Base-by-base conservation (phyloP, 2,113 vertebrate species). In the Nestor notabilis region DNA sequence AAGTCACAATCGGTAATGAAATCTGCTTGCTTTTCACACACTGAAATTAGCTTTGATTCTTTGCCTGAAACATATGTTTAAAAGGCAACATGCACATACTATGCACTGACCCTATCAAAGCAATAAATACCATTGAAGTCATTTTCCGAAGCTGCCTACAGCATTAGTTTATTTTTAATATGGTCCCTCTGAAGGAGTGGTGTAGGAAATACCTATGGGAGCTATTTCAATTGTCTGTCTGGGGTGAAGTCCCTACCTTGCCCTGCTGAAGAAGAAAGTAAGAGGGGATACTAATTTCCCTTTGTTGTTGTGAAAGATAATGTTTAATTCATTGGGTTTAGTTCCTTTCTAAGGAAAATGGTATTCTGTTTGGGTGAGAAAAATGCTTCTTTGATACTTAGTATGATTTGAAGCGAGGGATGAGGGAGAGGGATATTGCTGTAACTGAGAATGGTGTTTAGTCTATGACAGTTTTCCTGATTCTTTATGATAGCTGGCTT, bases 11-110 rank as follows among this genome's bases (percentile, higher is more conserved):
- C 98, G 97, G 96, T 98, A 98, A 98, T 98, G 97, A 97, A 97
- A 98, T 98, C 98, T 98, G 91, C 97, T 97, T 95, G 97, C 97
- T 98, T 98, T 98, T 98, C 97, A 98, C 95, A 97, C 90, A 71
- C 97, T 97, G 97, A 98, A 98, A 98, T 98, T 98, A 98, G 93
- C 98, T 98, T 98, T 98, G 97, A 98, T 98, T 98, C 97, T 98
- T 97, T 90, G 87, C 96, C 94, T 96, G 95, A 98, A 98, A 98
- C 96, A 92, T 97, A 96, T 95, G 97, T 98, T 98, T 97, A 97
- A 98, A 97, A 98, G 94, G 97, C 97, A 98, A 97, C 97, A 97
- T 79, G 92, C 80, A 55, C 97, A 91, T 96, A 83, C 90, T 93
- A 70, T 94, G 91, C 84, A 91, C 89, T 97, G 97, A 97, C 97